These are phyloP conservation scores for Gymnothorax reevesii DNA, from an alignment of 2,797 vertebrate genomes.

Conservation along the genomic window DNA sequence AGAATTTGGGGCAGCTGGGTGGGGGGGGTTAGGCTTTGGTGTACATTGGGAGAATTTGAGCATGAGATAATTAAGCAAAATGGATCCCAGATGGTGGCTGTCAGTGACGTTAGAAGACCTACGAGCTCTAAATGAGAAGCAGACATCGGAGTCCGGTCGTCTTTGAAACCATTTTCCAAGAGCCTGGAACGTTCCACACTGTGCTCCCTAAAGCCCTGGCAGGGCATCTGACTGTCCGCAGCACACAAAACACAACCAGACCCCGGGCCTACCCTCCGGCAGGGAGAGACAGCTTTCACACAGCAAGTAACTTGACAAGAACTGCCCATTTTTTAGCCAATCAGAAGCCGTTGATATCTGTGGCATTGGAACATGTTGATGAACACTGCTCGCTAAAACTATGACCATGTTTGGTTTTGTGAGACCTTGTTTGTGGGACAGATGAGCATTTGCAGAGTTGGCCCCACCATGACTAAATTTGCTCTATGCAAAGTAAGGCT, in stretches of 20 bases:
- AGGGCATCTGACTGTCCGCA: not conserved
- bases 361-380: not conserved
- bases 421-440: too few relatives aligned
- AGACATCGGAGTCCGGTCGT: constrained; percentile 58
- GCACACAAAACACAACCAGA: constrained; percentile 2
- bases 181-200: constrained; percentile 25
- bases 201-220: constrained; percentile 35
- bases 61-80: constrained; percentile 80
- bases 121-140: constrained; percentile 80
- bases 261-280: not conserved
- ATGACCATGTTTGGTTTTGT: not conserved
- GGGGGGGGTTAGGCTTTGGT: constrained; percentile 41
- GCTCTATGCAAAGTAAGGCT: too few relatives aligned
- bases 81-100: constrained; percentile 82
- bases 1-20: constrained; percentile 27
- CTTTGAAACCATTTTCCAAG: constrained; percentile 67
- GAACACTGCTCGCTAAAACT: not conserved
- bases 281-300: not conserved
- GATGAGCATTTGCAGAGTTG: too few relatives aligned
- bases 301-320: not conserved
- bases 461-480: too few relatives aligned
- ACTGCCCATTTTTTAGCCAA: not conserved
- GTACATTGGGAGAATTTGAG: constrained; percentile 49
- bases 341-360: not conserved
- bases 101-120: constrained; percentile 80